Evolutionary conservation across 64 coral and sea anemone genomes (phyloP).

Genomic region (Trachythela sp.): DNA sequence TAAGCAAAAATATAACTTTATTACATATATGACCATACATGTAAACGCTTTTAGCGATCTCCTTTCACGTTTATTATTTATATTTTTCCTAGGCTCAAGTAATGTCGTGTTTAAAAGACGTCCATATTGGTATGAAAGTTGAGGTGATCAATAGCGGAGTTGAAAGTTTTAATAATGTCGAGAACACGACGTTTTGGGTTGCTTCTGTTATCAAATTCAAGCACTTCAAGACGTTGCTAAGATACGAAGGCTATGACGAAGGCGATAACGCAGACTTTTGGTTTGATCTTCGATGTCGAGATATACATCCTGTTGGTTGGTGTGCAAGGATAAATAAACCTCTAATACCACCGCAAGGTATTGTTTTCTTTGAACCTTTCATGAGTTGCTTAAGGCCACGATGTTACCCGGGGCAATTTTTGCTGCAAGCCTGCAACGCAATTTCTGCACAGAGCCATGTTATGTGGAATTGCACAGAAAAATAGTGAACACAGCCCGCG

Average conservation of each 20-base stretch:
- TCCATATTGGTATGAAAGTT: slow-evolving; percentile 99
- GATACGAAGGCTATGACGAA: slow-evolving; percentile 93
- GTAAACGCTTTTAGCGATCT: no score
- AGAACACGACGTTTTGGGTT: slow-evolving; percentile 89
- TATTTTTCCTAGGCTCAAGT: slow-evolving; percentile 61
- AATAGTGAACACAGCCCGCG: no score
- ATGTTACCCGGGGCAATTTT: no score
- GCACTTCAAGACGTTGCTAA: slow-evolving; percentile 61
- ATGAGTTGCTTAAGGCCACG: no score
- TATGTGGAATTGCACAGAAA: no score
- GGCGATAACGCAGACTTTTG: slow-evolving; percentile 77
- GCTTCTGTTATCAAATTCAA: slow-evolving; percentile 84
- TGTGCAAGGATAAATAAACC: slow-evolving; percentile 95
- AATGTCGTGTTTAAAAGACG: slow-evolving; percentile 92
- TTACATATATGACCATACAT: no score
- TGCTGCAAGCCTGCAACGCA: no score
- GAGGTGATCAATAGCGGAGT: slow-evolving; percentile 94
- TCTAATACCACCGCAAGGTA: slow-evolving; percentile 94
- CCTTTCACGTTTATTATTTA: slow-evolving; percentile 65
- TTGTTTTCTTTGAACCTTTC: no score
- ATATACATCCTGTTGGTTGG: slow-evolving; percentile 98
- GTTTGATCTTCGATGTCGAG: slow-evolving; percentile 86
- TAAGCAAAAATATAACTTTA: no score
- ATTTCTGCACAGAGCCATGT: no score
- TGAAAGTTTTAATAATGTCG: slow-evolving; percentile 78